Evolutionary conservation across 92 coral and sea anemone species (phyloP).

Genomic region (Zoanthus solanderi): DNA sequence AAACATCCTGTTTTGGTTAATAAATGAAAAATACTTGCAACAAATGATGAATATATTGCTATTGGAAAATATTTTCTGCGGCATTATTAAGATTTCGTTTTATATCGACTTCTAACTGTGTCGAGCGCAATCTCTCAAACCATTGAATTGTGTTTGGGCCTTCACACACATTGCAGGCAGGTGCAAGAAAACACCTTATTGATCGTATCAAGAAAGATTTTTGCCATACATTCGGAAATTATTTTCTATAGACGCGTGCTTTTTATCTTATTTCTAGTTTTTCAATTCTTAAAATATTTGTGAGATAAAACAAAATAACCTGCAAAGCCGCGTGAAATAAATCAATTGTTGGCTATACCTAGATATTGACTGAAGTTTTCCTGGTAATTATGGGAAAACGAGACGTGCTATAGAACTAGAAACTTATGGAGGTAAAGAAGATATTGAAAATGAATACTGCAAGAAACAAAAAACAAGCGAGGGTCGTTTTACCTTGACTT

Average conservation of each 20-base stretch:
- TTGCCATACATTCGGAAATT: constrained; percentile 38
- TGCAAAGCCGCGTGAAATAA: constrained; percentile 23
- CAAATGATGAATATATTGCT: not conserved
- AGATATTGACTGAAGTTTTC: constrained; percentile 33
- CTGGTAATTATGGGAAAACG: constrained; percentile 29
- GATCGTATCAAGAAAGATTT: constrained; percentile 37
- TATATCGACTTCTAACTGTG: constrained; percentile 43
- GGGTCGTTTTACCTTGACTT: constrained; percentile 7
- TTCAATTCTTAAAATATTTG: constrained; percentile 20
- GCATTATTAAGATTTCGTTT: not conserved
- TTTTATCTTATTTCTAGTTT: constrained; percentile 35
- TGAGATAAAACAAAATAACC: constrained; percentile 27
- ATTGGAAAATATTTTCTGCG: not conserved
- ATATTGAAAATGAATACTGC: constrained; percentile 8
- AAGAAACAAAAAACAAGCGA: not conserved
- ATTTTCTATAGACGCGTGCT: constrained; percentile 30
- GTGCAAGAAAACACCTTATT: constrained; percentile 6
- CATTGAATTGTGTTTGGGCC: constrained; percentile 27
- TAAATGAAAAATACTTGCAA: constrained; percentile 24
- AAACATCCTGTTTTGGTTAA: constrained; percentile 44
- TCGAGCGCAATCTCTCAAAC: not conserved
- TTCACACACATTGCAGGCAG: constrained; percentile 12
- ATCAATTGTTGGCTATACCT: constrained; percentile 6
- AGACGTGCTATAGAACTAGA: not conserved
- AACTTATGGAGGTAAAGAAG: not conserved